Base-by-base conservation (phyloP, 2,113 vertebrate species). In the Columba janthina region DNA sequence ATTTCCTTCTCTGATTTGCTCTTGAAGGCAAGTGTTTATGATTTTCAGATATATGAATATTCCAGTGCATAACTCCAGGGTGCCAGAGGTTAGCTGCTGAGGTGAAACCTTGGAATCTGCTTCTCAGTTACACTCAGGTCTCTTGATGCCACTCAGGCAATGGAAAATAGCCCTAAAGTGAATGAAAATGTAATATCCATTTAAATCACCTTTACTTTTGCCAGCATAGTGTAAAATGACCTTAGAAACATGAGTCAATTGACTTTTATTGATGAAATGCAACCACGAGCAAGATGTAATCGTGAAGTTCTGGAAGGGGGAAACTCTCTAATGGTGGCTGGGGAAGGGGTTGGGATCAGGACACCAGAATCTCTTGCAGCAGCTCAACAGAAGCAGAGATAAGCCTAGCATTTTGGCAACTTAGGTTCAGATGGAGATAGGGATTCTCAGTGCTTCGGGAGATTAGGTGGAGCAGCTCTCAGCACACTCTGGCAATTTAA, bases 201-300 rank as follows among this genome's bases (percentile, higher is more conserved):
- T 85, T 87, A 92, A 94, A 81, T 87, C 73, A 75, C 57, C 53
- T 87, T 92, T 85, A 40, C 12, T 85, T 67, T 57, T 81, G 79
- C 42, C 57, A 81, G 29, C 56, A 15, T 79, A 79, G 51, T 73
- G 60, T 80, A 57, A 94, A 94, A 79, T 93, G 24, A 80, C 78
- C 60, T 91, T 77, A 83, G 51, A 88, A 95, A 76, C 22, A n/a
- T 21, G 19, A 91, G 17, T 51, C 67, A 71, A 22, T 70, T 89
- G 74, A 50, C 62, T 72, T 82, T 73, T 94, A 85, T 94, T 91
- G 40, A 73, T 62, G 19, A 88, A 91, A 77, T 76, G 28, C 40
- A 46, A 40, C n/a, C 22, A 16, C 50, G 48, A 75, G 36, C 22
- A 72, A 66, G 25, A 46, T 70, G 1, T 75, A 76, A 92, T 80